Evolutionary conservation across 2,113 vertebrate genomes (phyloP).

Genomic region (Gadus macrocephalus): DNA sequence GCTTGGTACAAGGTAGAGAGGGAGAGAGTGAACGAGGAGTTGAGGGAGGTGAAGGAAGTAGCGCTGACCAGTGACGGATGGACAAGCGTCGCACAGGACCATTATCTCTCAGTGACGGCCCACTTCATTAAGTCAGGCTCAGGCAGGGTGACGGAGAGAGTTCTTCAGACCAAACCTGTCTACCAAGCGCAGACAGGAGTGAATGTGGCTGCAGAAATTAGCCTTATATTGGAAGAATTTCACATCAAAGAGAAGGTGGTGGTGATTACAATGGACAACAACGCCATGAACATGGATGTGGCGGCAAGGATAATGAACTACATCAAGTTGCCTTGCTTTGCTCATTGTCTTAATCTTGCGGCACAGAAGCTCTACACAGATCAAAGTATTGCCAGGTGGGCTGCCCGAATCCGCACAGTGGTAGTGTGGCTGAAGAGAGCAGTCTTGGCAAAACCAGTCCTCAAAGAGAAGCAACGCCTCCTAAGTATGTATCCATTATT

Average conservation of each 20-base stretch:
- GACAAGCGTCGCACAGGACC: not conserved
- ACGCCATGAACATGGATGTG: not conserved
- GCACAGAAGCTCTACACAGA: not conserved
- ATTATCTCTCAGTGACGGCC: not conserved
- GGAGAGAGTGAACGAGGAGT: not conserved
- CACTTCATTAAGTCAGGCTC: not conserved
- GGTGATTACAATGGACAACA: not conserved
- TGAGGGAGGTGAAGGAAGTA: not conserved
- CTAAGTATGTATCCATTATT: not conserved
- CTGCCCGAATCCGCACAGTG: not conserved
- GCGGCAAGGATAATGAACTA: not conserved
- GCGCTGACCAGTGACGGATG: slow-evolving; percentile 5
- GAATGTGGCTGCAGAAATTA: no score
- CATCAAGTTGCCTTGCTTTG: not conserved
- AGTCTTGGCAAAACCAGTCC: not conserved
- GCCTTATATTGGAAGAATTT: not conserved
- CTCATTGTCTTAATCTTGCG: not conserved
- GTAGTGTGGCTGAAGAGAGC: not conserved
- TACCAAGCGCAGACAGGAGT: no score
- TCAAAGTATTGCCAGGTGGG: not conserved
- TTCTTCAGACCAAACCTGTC: no score
- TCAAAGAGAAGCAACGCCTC: not conserved
- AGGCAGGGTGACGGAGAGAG: no score
- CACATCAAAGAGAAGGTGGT: not conserved
- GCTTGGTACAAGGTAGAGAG: slow-evolving; percentile 10